Base-by-base conservation (phyloP, 30 jellyfish, hydroid and myxozoan species). In the Sanderia malayensis region DNA sequence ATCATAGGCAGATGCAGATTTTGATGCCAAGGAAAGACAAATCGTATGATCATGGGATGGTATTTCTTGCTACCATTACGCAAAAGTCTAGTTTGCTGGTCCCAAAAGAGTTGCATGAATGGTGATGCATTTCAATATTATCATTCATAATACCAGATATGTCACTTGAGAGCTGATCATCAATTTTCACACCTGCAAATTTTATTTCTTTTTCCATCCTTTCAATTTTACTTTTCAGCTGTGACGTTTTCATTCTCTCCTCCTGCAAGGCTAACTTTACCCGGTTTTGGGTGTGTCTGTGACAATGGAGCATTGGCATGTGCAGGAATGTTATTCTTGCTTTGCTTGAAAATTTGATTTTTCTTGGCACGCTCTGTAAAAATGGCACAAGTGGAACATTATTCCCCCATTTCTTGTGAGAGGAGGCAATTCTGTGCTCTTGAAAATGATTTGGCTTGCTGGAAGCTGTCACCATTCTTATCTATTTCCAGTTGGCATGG, bases 1-100 rank as follows among this genome's bases (percentile, higher is more conserved):
- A 52, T 77, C 89, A 67, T 77, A 77, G 15, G 78, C 86, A n/a
- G 89, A 64, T 26, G 80, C 89, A 63, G 89, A 77, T 33, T 77
- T 77, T 6, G 67, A 21, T 18, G 89, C 62, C 17, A 64, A 49
- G 11, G 86, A 64, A n/a, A 75, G 41, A 61, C 77, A 55, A 75
- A 75, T 61, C 85, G 29, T 19, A 75, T 75, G 15, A 75, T 75
- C 87, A 75, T 75, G 24, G 84, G 87, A 37, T 75, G 87, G 45
- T 75, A 75, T 23, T 74, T 59, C 55, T 22, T 29, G 19, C 70
- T n/a, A 13, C 63, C 58, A 18, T 33, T 27, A 2, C 44, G 15
- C 21, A 37, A 19, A 21, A 44, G 29, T 17, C 8, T 18, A 31
- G 18, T 64, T 45, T 45, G 87, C 44, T 77, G 81, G 24, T 77